These are phyloP conservation scores for Dexiosoma caninum DNA, from an alignment of 2,888 invertebrate species.

Conservation along the genomic window DNA sequence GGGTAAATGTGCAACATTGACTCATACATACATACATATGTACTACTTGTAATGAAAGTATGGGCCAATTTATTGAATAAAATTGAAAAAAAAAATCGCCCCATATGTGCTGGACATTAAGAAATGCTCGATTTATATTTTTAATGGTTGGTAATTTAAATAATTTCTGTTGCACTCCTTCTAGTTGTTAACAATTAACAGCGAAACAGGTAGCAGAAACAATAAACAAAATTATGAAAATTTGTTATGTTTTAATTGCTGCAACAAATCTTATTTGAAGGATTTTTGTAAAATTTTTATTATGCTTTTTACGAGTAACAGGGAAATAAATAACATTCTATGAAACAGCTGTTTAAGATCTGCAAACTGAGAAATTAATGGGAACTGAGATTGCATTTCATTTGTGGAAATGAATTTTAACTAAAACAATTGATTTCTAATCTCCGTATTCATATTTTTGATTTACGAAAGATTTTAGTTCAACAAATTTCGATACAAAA, in stretches of 20 bases:
- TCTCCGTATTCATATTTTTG: too few relatives aligned
- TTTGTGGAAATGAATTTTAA: too few relatives aligned
- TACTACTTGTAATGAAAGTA: background rate
- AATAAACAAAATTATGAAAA: background rate
- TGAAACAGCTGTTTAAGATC: too few relatives aligned
- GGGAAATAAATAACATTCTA: too few relatives aligned
- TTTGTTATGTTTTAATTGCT: background rate
- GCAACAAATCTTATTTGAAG: background rate
- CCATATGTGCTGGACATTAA: conserved; percentile 48
- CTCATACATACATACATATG: background rate
- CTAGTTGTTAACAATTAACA: conserved; percentile 37
- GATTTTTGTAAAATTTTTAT: background rate
- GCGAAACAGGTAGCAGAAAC: background rate
- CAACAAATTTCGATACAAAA: too few relatives aligned
- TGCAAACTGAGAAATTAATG: too few relatives aligned
- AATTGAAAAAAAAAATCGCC: conserved; percentile 27
- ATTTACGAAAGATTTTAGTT: too few relatives aligned
- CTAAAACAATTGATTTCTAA: too few relatives aligned
- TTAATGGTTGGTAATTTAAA: conserved; percentile 41
- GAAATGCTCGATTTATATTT: conserved; percentile 49
- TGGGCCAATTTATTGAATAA: background rate
- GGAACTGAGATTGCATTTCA: too few relatives aligned
- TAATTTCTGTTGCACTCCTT: conserved; percentile 10
- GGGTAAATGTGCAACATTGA: conserved; percentile 23
- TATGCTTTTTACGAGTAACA: too few relatives aligned